phyloP scores from a whole-genome alignment of 2,888 invertebrate genomes.

The Conus canariensis region DNA sequence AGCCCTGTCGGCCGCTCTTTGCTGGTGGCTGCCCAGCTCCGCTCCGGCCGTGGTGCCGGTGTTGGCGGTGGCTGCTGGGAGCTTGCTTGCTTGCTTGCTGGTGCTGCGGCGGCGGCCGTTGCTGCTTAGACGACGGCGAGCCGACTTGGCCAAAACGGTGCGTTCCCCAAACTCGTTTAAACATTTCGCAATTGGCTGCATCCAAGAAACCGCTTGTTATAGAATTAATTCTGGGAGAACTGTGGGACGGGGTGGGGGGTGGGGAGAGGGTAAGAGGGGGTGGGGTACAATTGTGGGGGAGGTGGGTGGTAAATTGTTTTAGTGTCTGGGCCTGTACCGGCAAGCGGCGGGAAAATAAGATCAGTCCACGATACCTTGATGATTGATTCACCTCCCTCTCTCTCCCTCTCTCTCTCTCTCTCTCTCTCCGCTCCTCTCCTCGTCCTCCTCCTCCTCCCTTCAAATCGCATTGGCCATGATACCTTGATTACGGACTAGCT shows the following conservation, averaged over 20 bases:
- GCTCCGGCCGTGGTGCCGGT: no score
- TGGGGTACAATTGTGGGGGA: conserved; percentile 46
- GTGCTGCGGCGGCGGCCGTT: background rate
- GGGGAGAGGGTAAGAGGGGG: background rate
- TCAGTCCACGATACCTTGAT: conserved; percentile 54
- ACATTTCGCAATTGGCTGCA: conserved; percentile 67
- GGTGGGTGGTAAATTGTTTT: conserved; percentile 72
- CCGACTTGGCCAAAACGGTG: background rate
- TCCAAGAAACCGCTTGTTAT: conserved; percentile 63
- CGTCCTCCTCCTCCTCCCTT: background rate
- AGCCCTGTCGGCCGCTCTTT: background rate
- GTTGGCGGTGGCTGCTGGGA: background rate
- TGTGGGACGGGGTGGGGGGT: conserved; percentile 43
- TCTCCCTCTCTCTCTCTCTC: background rate
- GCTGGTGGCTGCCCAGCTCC: no score
- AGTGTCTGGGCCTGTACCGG: conserved; percentile 57
- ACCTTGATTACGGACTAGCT: conserved; percentile 19
- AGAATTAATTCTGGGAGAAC: conserved; percentile 69
- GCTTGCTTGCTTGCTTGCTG: background rate
- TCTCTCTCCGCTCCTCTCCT: background rate
- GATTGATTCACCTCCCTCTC: conserved; percentile 36
- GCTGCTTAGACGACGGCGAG: no score
- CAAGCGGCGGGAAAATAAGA: conserved; percentile 61
- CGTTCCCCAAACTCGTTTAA: conserved; percentile 67
- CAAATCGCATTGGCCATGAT: conserved; percentile 29